Percentiles rank a stretch among this genome's conserved stretches.
These are phyloP conservation scores for Homarus americanus DNA, from an alignment of 1,140 invertebrate genomes.

Conservation along the genomic window DNA sequence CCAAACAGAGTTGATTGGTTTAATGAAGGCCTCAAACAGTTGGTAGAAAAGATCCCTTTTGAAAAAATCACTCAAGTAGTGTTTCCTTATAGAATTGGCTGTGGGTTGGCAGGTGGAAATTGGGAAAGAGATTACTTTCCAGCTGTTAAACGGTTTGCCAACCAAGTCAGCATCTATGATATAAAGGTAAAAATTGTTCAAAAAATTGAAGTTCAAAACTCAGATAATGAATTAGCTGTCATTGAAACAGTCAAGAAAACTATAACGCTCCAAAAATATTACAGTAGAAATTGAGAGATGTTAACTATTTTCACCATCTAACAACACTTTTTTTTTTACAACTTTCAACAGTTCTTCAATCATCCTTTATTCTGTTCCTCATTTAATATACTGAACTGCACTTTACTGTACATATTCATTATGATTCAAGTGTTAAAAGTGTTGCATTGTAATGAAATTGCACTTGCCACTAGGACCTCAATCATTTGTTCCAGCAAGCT, in stretches of 20 bases:
- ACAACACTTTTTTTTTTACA: too few species aligned
- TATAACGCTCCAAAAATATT: not conserved
- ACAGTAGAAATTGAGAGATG: too few species aligned
- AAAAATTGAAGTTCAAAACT: not conserved
- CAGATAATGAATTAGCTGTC: not conserved
- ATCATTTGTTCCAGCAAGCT: too few species aligned
- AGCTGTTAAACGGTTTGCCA: conserved; percentile 4
- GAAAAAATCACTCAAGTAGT: conserved; percentile 10
- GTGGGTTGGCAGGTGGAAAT: conserved; percentile 40
- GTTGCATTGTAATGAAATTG: too few species aligned
- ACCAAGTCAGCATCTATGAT: not conserved
- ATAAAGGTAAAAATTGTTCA: conserved; percentile 29
- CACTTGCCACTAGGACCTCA: too few species aligned
- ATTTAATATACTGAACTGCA: too few species aligned
- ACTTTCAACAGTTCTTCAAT: too few species aligned
- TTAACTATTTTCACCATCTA: too few species aligned
- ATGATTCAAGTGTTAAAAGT: too few species aligned
- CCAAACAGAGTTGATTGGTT: conserved; percentile 28
- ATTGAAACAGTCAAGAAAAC: not conserved
- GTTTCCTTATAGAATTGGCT: conserved; percentile 25
- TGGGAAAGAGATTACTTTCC: conserved; percentile 41
- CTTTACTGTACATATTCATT: too few species aligned
- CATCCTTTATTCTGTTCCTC: too few species aligned
- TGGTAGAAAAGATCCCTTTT: not conserved
- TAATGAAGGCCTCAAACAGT: not conserved